Evolutionary conservation across 1,140 invertebrate species (phyloP).

Genomic region (Papilio machaon): DNA sequence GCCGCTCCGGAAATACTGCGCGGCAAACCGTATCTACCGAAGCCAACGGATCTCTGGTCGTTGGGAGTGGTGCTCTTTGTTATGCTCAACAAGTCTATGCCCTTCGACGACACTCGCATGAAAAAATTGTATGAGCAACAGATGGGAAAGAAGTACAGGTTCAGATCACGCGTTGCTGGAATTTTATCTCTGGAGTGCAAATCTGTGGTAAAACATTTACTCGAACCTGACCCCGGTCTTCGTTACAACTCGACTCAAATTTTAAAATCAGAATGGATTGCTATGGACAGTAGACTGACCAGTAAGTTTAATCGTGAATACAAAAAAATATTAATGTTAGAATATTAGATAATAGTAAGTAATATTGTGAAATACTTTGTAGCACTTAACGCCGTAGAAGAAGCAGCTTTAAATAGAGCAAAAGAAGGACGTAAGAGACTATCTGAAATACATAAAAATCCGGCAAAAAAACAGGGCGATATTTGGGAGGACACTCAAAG

Average conservation of each 20-base stretch:
- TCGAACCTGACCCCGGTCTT: slow-evolving; percentile 85
- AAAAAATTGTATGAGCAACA: slow-evolving; percentile 86
- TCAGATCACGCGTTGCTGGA: slow-evolving; percentile 83
- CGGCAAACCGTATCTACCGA: slow-evolving; percentile 85
- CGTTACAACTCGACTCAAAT: slow-evolving; percentile 66
- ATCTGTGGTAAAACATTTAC: slow-evolving; percentile 80
- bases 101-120: slow-evolving; percentile 90
- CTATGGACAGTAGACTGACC: slow-evolving; percentile 78
- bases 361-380: slow-evolving; percentile 33
- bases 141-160: slow-evolving; percentile 85
- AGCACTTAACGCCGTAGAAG: slow-evolving; percentile 77
- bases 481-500: slow-evolving; percentile 61
- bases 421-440: slow-evolving; percentile 67
- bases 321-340: too few species aligned
- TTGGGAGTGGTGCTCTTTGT: slow-evolving; percentile 87
- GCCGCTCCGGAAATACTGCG: slow-evolving; percentile 87
- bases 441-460: slow-evolving; percentile 59
- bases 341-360: too few species aligned
- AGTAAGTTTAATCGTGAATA: slow-evolving; percentile 64
- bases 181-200: slow-evolving; percentile 81
- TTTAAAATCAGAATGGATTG: slow-evolving; percentile 75
- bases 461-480: slow-evolving; percentile 65
- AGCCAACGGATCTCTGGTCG: slow-evolving; percentile 87
- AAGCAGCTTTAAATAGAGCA: slow-evolving; percentile 69
- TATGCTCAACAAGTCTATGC: slow-evolving; percentile 90